Evolutionary conservation across 2,888 invertebrate genomes (phyloP).

Genomic region (Odontocerum albicorne): DNA sequence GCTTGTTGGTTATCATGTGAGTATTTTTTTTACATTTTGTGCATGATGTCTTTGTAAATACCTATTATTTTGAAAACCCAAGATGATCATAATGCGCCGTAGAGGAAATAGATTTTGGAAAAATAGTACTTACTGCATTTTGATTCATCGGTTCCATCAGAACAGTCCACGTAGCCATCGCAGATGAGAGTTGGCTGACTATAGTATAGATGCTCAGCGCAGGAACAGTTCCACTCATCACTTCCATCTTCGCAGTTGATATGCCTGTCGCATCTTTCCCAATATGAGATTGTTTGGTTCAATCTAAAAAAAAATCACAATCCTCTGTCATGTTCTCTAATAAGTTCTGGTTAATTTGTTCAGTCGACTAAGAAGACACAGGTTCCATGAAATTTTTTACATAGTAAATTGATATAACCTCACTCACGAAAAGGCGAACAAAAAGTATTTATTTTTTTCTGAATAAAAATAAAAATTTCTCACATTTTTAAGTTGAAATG

Average conservation of each 20-base stretch:
- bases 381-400: too few species aligned
- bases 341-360: too few species aligned
- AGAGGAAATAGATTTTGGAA: not conserved
- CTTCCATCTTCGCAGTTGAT: slow-evolving; percentile 82
- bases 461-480: too few species aligned
- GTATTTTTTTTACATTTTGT: too few species aligned
- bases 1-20: too few species aligned
- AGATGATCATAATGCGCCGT: too few species aligned
- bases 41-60: too few species aligned
- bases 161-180: slow-evolving; percentile 74
- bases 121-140: slow-evolving; percentile 62
- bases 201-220: slow-evolving; percentile 66
- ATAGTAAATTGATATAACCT: too few species aligned
- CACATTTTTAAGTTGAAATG: not conserved
- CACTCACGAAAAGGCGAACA: too few species aligned
- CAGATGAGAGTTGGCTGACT: slow-evolving; percentile 63
- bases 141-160: slow-evolving; percentile 73
- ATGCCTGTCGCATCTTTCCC: slow-evolving; percentile 66
- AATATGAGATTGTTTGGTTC: slow-evolving; percentile 62
- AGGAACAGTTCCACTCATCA: slow-evolving; percentile 74
- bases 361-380: too few species aligned
- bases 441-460: too few species aligned
- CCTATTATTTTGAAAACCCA: too few species aligned
- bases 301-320: slow-evolving; percentile 53
- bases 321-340: not conserved